Evolutionary conservation across 2,888 invertebrate genomes (phyloP), one percentile per base, ranked within the genome.

Genomic region (Watsonalla cultraria): DNA sequence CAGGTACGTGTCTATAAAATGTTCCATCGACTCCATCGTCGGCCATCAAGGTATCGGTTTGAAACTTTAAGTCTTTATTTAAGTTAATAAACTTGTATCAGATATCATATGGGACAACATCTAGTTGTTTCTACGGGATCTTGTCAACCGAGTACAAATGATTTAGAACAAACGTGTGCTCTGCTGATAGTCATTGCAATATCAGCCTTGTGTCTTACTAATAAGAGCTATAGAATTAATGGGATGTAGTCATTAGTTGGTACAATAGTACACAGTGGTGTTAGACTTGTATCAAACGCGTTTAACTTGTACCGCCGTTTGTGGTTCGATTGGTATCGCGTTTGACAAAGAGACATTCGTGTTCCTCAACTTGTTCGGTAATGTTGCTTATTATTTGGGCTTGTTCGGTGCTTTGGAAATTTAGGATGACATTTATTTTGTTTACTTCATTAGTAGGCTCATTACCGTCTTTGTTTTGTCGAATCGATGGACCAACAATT

Each of bases 1-100:
- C 77, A 80, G 80, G 80, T 80, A 80, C 60, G 74, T 72, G 54
- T 52, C 45, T 45, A 55, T 55, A 57, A 57, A 51, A 58, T 45
- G 54, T 54, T 50, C 45, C 45, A 46, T 60, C 55, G 53, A 53
- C 55, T 50, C 45, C 45, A 46, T 60, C 55, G 53, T 53, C 53
- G 49, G 59, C 53, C 42, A 54, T 57, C 55, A 61, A 59, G 46
- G 51, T 47, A 58, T 55, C 51, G 56, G 60, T 63, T 63, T 55
- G 54, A 62, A 61, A 57, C 42, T 59, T 60, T 65, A 57, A 62
- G 57, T 61, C 47, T 60, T 56, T 56, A 62, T 64, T 63, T 57
- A 51, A 52, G 50, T 59, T 56, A 60, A 59, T 62, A 69, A 67
- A 63, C 53, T 60, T 59, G 61, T 56, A 52, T 61, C 47, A 51